Evolutionary conservation across 1,140 invertebrate genomes (phyloP).

Genomic region (Lethrus apterus): DNA sequence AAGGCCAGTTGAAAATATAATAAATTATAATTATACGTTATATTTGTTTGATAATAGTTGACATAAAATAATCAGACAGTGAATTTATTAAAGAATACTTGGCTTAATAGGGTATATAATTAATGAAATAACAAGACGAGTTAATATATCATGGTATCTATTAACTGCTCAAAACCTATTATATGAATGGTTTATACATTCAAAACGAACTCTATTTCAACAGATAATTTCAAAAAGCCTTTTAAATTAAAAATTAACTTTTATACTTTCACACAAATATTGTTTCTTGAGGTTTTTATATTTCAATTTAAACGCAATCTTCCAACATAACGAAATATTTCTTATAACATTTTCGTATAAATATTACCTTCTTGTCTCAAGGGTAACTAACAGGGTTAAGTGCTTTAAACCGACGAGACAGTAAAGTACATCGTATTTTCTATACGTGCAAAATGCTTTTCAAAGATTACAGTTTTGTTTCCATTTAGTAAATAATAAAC

Average conservation of each 20-base stretch:
- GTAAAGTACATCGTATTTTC: no score
- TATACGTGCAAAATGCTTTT: no score
- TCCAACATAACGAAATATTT: conserved; percentile 2
- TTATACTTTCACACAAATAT: background rate
- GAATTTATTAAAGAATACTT: no score
- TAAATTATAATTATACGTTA: conserved; percentile 1
- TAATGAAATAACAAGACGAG: conserved; percentile 10
- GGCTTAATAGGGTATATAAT: conserved; percentile 2
- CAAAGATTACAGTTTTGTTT: no score
- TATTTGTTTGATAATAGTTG: no score
- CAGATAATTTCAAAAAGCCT: background rate
- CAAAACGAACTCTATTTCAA: conserved; percentile 4
- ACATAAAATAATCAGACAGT: no score
- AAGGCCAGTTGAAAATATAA: conserved; percentile 7
- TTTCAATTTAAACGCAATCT: conserved; percentile 7
- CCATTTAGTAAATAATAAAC: no score
- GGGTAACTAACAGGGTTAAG: conserved; percentile 4
- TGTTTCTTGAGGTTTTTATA: no score
- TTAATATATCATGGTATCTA: no score
- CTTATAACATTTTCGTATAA: conserved; percentile 1
- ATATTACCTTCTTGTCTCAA: background rate
- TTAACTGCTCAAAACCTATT: conserved; percentile 11
- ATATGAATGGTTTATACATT: conserved; percentile 10
- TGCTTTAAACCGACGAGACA: no score
- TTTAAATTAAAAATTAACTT: background rate